phyloP scores from a whole-genome alignment of 1,140 invertebrate species.

The Trinorchestia longiramus region DNA sequence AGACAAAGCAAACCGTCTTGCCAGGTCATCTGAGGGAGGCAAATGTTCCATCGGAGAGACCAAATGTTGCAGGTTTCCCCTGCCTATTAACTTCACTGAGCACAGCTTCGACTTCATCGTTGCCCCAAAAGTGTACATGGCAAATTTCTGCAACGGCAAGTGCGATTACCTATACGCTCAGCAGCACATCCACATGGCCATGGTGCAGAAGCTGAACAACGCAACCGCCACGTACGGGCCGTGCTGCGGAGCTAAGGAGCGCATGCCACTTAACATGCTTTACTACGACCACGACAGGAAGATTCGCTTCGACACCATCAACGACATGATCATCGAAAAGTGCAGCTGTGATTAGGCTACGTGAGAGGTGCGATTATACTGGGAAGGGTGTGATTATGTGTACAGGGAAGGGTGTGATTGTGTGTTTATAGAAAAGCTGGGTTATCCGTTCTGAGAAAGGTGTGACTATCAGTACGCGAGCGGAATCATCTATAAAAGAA shows the following conservation, averaged over 20 bases:
- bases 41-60: conserved; percentile 82
- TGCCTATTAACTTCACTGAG: conserved; percentile 95
- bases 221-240: conserved; percentile 81
- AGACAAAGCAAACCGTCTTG: conserved; percentile 72
- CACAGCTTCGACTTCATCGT: conserved; percentile 99
- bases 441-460: background rate
- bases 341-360: conserved; percentile 86
- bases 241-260: conserved; percentile 89
- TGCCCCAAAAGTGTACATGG: conserved; percentile 93
- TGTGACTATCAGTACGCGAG: background rate
- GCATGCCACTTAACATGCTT: conserved; percentile 91
- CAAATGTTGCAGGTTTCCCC: conserved; percentile 88
- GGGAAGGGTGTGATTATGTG: background rate
- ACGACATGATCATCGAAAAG: conserved; percentile 91
- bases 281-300: conserved; percentile 89
- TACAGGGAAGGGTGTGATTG: too few relatives aligned
- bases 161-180: conserved; percentile 88
- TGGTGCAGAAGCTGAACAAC: conserved; percentile 79
- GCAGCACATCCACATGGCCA: conserved; percentile 92
- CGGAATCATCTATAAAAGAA: too few relatives aligned
- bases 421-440: too few relatives aligned
- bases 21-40: conserved; percentile 85
- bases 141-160: conserved; percentile 95
- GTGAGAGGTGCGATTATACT: background rate
- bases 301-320: conserved; percentile 87